Evolutionary conservation across 2,113 vertebrate species (phyloP).

Genomic region (Sprattus sprattus): DNA sequence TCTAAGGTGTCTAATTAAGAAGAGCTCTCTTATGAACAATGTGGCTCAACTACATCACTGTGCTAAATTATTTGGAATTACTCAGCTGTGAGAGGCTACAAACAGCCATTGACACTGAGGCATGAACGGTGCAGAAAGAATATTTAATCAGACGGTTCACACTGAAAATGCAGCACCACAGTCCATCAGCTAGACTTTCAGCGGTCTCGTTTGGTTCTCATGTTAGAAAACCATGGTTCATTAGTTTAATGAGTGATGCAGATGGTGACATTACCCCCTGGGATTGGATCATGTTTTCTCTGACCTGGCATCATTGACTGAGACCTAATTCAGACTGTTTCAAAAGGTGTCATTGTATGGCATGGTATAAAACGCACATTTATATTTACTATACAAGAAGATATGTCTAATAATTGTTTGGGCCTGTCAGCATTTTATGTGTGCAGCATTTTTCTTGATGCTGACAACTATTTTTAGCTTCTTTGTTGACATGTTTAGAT

Average conservation of each 20-base stretch:
- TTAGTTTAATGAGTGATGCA: constrained; percentile 48
- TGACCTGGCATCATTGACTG: constrained; percentile 22
- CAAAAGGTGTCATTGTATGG: not conserved
- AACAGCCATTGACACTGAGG: not conserved
- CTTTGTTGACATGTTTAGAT: too few relatives aligned
- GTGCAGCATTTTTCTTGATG: too few relatives aligned
- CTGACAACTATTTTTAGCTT: too few relatives aligned
- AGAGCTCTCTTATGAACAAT: not conserved
- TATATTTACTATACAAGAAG: not conserved
- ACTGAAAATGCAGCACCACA: not conserved
- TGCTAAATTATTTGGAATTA: not conserved
- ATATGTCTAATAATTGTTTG: not conserved
- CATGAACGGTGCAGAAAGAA: not conserved
- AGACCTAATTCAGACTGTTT: not conserved
- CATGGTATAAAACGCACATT: not conserved
- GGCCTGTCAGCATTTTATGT: too few relatives aligned
- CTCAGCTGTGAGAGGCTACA: not conserved
- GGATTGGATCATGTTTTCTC: constrained; percentile 45
- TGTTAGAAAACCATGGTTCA: constrained; percentile 36
- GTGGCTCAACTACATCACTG: not conserved
- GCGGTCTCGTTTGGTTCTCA: not conserved
- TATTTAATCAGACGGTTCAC: constrained; percentile 12
- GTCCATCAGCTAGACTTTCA: not conserved
- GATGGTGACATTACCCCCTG: constrained; percentile 51
- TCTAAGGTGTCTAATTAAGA: not conserved